A percentile compares a stretch with the other conserved stretches of the same genome.
These are phyloP conservation scores for Hyposmocoma kahamanoa DNA, from an alignment of 1,140 invertebrate genomes.

Conservation along the genomic window DNA sequence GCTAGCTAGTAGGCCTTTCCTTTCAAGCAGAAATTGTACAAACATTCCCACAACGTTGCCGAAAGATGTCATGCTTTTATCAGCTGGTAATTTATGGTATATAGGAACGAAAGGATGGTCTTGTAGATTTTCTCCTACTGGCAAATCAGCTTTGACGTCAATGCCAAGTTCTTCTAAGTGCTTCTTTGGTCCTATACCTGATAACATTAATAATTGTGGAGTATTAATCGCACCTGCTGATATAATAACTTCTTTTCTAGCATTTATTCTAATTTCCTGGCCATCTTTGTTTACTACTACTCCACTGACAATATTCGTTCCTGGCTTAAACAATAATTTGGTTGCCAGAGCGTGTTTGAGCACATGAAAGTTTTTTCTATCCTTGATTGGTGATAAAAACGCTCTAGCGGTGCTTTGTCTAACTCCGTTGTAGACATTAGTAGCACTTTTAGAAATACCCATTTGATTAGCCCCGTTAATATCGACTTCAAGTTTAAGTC, in stretches of 20 bases:
- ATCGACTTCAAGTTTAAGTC: slow-evolving; percentile 76
- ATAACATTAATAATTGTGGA: slow-evolving; percentile 82
- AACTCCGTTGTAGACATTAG: slow-evolving; percentile 68
- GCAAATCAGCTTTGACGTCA: slow-evolving; percentile 73
- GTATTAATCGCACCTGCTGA: slow-evolving; percentile 81
- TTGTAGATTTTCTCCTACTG: slow-evolving; percentile 79
- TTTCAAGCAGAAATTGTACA: slow-evolving; percentile 21
- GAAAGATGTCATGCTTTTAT: slow-evolving; percentile 16
- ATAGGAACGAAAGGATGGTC: slow-evolving; percentile 74
- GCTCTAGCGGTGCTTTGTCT: slow-evolving; percentile 60
- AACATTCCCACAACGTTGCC: slow-evolving; percentile 15
- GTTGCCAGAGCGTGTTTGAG: slow-evolving; percentile 77
- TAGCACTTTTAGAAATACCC: slow-evolving; percentile 46
- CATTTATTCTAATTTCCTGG: slow-evolving; percentile 57
- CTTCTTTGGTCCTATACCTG: slow-evolving; percentile 81
- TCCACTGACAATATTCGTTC: slow-evolving; percentile 71
- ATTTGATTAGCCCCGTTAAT: slow-evolving; percentile 69
- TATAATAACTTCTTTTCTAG: slow-evolving; percentile 79
- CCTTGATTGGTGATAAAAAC: slow-evolving; percentile 68
- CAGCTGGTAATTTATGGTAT: slow-evolving; percentile 23
- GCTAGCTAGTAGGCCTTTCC: slow-evolving; percentile 24
- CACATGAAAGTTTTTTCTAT: slow-evolving; percentile 80
- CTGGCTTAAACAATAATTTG: slow-evolving; percentile 75
- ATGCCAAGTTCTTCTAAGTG: slow-evolving; percentile 79
- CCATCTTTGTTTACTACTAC: slow-evolving; percentile 75